Base-by-base conservation (phyloP, 1,140 invertebrate genomes). In the Drosophila sulfurigaster region DNA sequence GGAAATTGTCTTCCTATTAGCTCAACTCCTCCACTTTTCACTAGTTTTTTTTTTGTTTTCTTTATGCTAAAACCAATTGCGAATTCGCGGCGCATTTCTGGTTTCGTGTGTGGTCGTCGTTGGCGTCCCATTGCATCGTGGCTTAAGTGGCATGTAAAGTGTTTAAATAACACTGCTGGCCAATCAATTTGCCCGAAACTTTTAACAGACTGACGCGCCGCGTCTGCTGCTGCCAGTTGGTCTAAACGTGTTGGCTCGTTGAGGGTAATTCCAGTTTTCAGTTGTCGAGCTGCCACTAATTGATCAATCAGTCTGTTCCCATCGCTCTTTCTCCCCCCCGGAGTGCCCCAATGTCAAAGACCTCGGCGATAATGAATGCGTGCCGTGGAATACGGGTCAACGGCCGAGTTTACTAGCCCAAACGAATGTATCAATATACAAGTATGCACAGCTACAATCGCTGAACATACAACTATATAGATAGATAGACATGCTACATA, bases 281-380 rank as follows among this genome's bases (percentile, higher is more conserved):
- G 66, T 82, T 77, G 81, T 35, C 57, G 16, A 46, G 30, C 30
- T 71, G 75, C 49, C 59, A 72, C 59, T 64, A 81, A 81, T 85
- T 85, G 73, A 81, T 85, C 78, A 81, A 85, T 83, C 78, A 66
- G 56, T 59, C 48, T 48, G 8, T 49, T 25, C 7, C 45, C 11
- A 41, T 41, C 11, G 6, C 20, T 30, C 35, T 25, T 2, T 32
- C 5, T n/a, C 32, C 41, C 7, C 3, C 1, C 7, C 6, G 6
- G 7, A 10, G 7, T 3, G 8, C 32, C 30, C 3, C 11, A 52
- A 56, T 15, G 62, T 64, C 48, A 64, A 54, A 52, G 62, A 64
- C 62, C 62, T 11, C 56, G 13, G 13, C 32, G 28, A 49, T 49
- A 38, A 46, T 48, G 51, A 52, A 15, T 52, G 51, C 51, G 51